A percentile compares a stretch with the other conserved stretches of the same genome.
Evolutionary conservation across 2,113 vertebrate species (phyloP).

Genomic region (Pelvicachromis taeniatus): DNA sequence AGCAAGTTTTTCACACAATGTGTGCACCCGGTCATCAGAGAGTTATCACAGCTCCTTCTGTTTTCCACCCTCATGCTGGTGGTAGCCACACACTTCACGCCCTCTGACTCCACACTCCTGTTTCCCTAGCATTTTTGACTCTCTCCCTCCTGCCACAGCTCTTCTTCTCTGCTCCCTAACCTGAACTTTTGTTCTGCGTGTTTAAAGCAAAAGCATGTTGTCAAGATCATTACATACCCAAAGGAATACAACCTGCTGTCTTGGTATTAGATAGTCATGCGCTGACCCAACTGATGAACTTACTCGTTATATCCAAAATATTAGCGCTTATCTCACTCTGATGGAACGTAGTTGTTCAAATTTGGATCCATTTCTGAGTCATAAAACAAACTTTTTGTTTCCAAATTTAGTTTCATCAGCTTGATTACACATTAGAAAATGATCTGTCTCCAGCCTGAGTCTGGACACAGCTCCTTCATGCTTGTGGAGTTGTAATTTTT

Average conservation of each 20-base stretch:
- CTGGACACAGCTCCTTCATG: background rate
- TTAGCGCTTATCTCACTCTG: background rate
- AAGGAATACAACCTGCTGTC: background rate
- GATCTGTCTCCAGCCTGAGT: background rate
- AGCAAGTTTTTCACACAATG: conserved; percentile 4
- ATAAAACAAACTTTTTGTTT: background rate
- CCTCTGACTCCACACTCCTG: background rate
- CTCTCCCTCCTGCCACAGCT: rapidly evolving
- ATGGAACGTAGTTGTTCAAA: background rate
- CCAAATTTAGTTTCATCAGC: background rate
- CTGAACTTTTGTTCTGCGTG: background rate
- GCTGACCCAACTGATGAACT: background rate
- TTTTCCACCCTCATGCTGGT: background rate
- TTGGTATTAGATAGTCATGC: background rate
- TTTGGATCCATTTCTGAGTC: background rate
- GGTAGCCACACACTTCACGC: background rate
- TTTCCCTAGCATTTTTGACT: background rate
- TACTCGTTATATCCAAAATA: background rate
- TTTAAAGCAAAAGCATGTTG: background rate
- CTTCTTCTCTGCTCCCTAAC: background rate
- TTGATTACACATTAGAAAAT: background rate
- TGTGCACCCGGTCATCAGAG: background rate
- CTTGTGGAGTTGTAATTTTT: background rate
- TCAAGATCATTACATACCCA: background rate
- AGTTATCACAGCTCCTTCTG: background rate